Evolutionary conservation across 1,140 invertebrate genomes (phyloP), one percentile per base, ranked within the genome.

Genomic region (Wiebesia pumilae): DNA sequence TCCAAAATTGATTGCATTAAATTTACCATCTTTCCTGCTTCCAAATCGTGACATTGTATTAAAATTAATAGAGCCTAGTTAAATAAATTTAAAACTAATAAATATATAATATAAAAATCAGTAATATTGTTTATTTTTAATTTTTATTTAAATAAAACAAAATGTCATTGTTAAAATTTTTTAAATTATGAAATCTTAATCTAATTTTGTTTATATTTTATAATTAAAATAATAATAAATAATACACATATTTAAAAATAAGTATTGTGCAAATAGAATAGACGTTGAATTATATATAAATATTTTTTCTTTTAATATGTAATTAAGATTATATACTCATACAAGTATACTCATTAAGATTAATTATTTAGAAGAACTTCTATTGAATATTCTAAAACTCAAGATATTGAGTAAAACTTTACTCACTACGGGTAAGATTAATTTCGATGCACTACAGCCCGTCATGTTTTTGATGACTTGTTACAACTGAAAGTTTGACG

Each of bases 391-490:
- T 27, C 3, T n/a, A 6, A n/a, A 27, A 65, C 24, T 65, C 6
- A 65, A 65, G 0, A 71, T 71, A 71, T 71, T 40, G 35, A 21
- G 35, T 73, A 40, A 38, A 73, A 24, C 40, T 73, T 73, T 40
- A 73, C 54, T 80, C 30, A 65, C 78, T 27, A 80, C 9, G 14
- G 54, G 33, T 30, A 80, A 65, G n/a, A 80, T 80, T 38, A 80
- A 62, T 80, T 80, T 80, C n/a, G 54, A 80, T 58, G 54, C 35
- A 38, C 33, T 62, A 62, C 33, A 2, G 54, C 33, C n/a, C 78
- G 30, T 62, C 54, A 80, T 80, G 78, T 80, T 80, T 80, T 80
- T 80, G 54, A 80, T 33, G 54, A 65, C 54, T 73, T 80, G 54
- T 62, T 80, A 62, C 78, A 38, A 80, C 78, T 62, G 38, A 38